Evolutionary conservation across 2,888 invertebrate species (phyloP).

Genomic region (Stomorhina lunata): DNA sequence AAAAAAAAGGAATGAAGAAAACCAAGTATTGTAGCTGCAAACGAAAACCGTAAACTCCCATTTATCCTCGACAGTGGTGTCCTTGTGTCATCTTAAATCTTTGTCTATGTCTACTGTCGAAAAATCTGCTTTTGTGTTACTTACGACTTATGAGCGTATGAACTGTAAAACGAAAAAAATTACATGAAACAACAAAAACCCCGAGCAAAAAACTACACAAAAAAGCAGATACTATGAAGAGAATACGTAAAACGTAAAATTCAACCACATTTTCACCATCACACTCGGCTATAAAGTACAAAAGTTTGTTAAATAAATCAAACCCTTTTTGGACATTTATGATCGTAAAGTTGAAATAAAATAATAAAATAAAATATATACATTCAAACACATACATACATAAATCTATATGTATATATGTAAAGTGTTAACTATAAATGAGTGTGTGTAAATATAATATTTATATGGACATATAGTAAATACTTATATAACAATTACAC

Average conservation of each 20-base stretch:
- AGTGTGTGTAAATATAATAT: not conserved
- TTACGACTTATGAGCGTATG: constrained; percentile 64
- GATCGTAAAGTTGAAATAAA: constrained; percentile 79
- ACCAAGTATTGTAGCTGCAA: constrained; percentile 47
- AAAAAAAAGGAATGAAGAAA: not conserved
- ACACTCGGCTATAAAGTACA: constrained; percentile 69
- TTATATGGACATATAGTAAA: constrained; percentile 48
- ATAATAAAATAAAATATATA: constrained; percentile 71
- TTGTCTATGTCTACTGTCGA: constrained; percentile 66
- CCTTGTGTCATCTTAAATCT: constrained; percentile 69
- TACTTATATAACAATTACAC: constrained; percentile 37
- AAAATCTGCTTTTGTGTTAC: constrained; percentile 66
- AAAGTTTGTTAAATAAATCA: constrained; percentile 79
- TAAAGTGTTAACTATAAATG: not conserved
- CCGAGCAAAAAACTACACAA: not conserved
- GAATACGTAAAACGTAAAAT: constrained; percentile 57
- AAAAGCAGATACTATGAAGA: constrained; percentile 16
- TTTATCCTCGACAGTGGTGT: constrained; percentile 65
- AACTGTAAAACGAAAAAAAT: constrained; percentile 3
- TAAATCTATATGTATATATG: not conserved
- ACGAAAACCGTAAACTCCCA: constrained; percentile 66
- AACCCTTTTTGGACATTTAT: constrained; percentile 80
- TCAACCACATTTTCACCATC: constrained; percentile 68
- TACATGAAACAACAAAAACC: not conserved
- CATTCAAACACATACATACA: not conserved